Percentiles rank a stretch among this genome's conserved stretches.
phyloP scores from a whole-genome alignment of 2,113 vertebrate genomes.

The Ailuropoda melanoleuca region DNA sequence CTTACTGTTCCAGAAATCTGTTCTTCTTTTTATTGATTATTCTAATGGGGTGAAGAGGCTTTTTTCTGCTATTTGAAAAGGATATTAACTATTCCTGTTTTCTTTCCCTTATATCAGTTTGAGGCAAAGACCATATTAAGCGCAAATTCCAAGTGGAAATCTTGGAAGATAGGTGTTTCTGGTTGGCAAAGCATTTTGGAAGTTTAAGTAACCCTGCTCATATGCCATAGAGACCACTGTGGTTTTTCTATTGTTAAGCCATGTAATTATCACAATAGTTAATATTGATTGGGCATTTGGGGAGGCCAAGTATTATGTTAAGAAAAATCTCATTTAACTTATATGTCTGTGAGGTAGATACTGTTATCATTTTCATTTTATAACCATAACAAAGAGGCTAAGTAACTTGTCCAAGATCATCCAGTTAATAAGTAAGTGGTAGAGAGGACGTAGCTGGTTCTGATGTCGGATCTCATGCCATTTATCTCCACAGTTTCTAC shows the following conservation, averaged over 20 bases:
- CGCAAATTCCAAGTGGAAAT: not conserved
- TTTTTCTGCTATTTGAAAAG: constrained; percentile 18
- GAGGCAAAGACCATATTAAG: not conserved
- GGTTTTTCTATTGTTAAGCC: not conserved
- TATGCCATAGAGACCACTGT: not conserved
- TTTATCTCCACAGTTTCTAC: not conserved
- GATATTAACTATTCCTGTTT: not conserved
- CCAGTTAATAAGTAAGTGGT: not conserved
- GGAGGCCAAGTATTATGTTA: not conserved
- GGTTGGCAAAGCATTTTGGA: not conserved
- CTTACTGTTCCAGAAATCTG: not conserved
- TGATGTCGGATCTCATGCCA: not conserved
- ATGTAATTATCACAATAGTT: not conserved
- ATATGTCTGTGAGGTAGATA: not conserved
- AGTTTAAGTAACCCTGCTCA: not conserved
- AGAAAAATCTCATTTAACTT: not conserved
- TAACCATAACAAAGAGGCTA: not conserved
- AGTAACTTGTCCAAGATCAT: not conserved
- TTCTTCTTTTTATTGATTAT: not conserved
- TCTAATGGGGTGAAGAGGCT: not conserved
- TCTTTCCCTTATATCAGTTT: not conserved
- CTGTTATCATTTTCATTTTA: not conserved
- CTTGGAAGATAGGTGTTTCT: not conserved
- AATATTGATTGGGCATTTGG: not conserved
- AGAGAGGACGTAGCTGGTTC: not conserved